Evolutionary conservation across 2,888 invertebrate genomes (phyloP), one percentile per base, ranked within the genome.

Genomic region (Drosophila kokeensis): DNA sequence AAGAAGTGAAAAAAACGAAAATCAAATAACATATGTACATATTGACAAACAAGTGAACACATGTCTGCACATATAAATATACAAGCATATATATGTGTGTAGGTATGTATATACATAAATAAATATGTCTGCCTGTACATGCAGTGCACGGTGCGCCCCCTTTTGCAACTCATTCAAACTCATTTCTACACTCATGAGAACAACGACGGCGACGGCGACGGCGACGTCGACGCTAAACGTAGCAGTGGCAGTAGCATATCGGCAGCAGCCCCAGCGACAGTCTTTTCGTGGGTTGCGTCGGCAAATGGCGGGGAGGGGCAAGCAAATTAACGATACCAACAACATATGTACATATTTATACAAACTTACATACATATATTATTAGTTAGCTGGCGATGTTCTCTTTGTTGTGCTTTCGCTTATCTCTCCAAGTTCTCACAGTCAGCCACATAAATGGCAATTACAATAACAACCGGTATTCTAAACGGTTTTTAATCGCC

Each of bases 11-110:
- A 84, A 71, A 73, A 78, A 65, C 76, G 73, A 78, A 86, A 89
- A 88, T 82, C 89, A 90, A 86, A 90, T 83, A 88, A 88, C 76
- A 88, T 81, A 79, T 80, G 82, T 88, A 90, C 81, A 89, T 79
- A 82, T 84, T 83, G 87, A 88, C 87, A 87, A 83, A 73, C 85
- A 82, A 73, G 73, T 79, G 55, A 70, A 77, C 78, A 73, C 63
- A 73, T 61, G 57, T 71, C 64, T 55, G 57, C 40, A 34, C 58
- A 61, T 52, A 68, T 48, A 68, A 48, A 62, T 54, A 73, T 60
- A 45, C 58, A 45, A 24, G 21, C 21, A 24, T 24, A 45, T 8
- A 7, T 45, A 21, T 45, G 4, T 8, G 15, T 24, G 21, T 45
- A 42, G 13, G 13, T 7, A 58, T 34, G 42, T 59, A 69, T 45